These are phyloP conservation scores for Echinarachnius parma DNA, from an alignment of 53 echinoderm and acorn worm genomes.

Conservation along the genomic window DNA sequence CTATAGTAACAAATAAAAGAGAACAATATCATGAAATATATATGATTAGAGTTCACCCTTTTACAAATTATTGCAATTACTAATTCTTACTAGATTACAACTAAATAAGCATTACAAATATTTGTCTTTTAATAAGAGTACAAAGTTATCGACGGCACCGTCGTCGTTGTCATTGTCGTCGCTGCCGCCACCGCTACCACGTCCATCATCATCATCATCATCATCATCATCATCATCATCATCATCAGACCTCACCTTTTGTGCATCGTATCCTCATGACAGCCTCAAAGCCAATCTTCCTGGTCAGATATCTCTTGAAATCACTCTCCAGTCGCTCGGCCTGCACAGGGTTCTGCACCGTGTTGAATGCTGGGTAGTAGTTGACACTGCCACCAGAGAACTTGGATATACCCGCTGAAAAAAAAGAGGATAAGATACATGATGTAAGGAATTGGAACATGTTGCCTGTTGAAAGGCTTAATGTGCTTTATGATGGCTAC, in stretches of 20 bases:
- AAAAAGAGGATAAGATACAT: too few relatives aligned
- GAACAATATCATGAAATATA: background rate
- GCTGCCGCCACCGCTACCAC: background rate
- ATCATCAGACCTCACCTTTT: conserved; percentile 63
- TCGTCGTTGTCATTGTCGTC: background rate
- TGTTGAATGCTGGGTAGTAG: conserved; percentile 95
- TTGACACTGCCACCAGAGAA: conserved; percentile 80
- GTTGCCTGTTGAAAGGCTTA: too few relatives aligned
- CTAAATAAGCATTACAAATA: too few relatives aligned
- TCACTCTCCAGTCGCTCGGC: conserved; percentile 73
- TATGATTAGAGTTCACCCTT: background rate
- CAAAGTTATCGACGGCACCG: too few relatives aligned
- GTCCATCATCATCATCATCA: conserved; percentile 1
- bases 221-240: conserved; percentile 10
- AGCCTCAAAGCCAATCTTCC: conserved; percentile 99
- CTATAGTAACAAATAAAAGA: conserved; percentile 22
- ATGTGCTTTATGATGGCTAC: too few relatives aligned
- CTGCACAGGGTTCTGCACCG: conserved; percentile 70
- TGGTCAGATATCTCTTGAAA: conserved; percentile 81
- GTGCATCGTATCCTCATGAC: conserved; percentile 99
- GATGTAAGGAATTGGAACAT: too few relatives aligned
- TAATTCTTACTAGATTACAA: too few relatives aligned
- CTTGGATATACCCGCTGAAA: conserved; percentile 85
- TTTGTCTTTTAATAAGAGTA: too few relatives aligned
- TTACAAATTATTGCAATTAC: too few relatives aligned